These are phyloP conservation scores for Crotalus tigris DNA, from an alignment of 2,113 vertebrate genomes.

Conservation along the genomic window DNA sequence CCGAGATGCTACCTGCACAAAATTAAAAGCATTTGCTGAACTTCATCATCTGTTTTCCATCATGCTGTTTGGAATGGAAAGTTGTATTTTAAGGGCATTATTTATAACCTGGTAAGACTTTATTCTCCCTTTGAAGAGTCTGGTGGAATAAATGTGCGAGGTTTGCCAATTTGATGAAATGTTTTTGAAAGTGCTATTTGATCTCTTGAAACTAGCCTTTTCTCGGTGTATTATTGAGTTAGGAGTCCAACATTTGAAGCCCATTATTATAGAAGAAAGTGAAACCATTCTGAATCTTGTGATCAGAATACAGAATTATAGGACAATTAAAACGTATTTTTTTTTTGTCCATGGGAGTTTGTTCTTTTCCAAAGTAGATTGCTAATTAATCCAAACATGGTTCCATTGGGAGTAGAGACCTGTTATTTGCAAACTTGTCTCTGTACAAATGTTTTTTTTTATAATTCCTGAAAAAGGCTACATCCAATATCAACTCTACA, in stretches of 20 bases:
- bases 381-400: neutral
- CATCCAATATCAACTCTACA: neutral
- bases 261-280: neutral
- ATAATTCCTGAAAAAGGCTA: neutral
- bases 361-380: neutral
- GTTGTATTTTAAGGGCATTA: neutral
- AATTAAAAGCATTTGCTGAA: neutral
- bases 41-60: neutral
- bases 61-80: constrained; percentile 1
- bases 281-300: neutral
- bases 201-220: constrained; percentile 3
- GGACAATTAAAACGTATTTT: neutral
- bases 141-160: neutral
- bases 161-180: neutral
- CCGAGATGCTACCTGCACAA: neutral
- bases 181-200: constrained; percentile 15
- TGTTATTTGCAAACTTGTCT: neutral
- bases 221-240: neutral
- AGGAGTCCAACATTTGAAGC: neutral
- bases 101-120: neutral
- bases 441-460: neutral
- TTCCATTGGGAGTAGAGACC: neutral
- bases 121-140: neutral
- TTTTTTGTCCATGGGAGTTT: neutral
- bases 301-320: neutral